These are phyloP conservation scores for Sycophila sp. DNA, from an alignment of 1,140 invertebrate genomes.

Conservation along the genomic window DNA sequence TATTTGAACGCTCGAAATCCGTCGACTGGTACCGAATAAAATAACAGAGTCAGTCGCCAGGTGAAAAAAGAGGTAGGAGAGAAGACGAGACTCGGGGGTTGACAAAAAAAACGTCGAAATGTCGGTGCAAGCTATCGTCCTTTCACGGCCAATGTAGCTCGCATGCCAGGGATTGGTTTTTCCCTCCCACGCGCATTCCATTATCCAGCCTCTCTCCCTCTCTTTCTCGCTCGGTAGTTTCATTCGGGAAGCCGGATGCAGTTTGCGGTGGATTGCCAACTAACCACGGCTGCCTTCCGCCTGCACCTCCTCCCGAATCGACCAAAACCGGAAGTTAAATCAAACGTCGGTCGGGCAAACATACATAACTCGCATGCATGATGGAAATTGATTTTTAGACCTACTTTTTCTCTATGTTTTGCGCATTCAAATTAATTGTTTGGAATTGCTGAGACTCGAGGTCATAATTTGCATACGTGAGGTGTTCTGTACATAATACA, in stretches of 20 bases:
- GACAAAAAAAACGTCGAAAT: too few relatives aligned
- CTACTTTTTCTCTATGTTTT: background rate
- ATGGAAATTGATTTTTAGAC: conserved; percentile 5
- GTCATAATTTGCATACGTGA: too few relatives aligned
- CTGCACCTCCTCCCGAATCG: too few relatives aligned
- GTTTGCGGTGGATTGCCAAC: conserved; percentile 16
- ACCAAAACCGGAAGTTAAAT: conserved; percentile 1
- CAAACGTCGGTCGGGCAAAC: conserved; percentile 13
- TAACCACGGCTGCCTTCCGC: background rate
- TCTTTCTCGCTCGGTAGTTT: background rate
- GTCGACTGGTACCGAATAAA: too few relatives aligned
- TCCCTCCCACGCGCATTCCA: background rate
- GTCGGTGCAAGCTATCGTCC: background rate
- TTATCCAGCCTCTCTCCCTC: too few relatives aligned
- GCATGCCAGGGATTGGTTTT: background rate
- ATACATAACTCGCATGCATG: background rate
- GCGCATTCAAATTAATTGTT: too few relatives aligned
- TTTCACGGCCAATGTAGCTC: background rate
- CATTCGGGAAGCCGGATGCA: conserved; percentile 1
- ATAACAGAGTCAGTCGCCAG: too few relatives aligned
- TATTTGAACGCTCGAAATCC: too few relatives aligned
- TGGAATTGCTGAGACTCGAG: too few relatives aligned
- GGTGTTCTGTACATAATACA: too few relatives aligned
- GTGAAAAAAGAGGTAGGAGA: too few relatives aligned
- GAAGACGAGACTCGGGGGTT: too few relatives aligned